A percentile compares a stretch with the other conserved stretches of the same genome.
Evolutionary conservation across 1,140 invertebrate genomes (phyloP).

Genomic region (Cydia fagiglandana): DNA sequence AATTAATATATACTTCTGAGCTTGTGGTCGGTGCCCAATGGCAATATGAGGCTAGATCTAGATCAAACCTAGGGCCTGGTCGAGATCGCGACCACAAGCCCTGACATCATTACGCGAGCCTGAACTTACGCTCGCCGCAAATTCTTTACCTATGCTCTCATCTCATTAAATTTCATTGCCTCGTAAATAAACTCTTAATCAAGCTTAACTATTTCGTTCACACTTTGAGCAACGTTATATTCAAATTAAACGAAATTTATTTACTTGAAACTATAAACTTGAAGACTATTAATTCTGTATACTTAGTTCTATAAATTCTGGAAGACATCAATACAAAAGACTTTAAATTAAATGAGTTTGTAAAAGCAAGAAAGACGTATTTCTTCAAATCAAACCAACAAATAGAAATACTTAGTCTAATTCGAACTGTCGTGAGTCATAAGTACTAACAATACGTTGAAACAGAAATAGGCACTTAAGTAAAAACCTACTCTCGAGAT

Average conservation of each 20-base stretch:
- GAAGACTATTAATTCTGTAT: no score
- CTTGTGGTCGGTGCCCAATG: background rate
- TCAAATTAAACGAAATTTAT: background rate
- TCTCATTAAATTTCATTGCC: slow-evolving; percentile 49
- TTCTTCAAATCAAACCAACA: no score
- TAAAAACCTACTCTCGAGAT: no score
- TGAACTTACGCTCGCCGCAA: slow-evolving; percentile 56
- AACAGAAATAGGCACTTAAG: no score
- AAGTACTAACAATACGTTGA: no score
- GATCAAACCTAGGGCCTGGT: slow-evolving; percentile 5
- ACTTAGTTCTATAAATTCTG: no score
- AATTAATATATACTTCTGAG: background rate
- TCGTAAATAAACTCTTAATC: background rate
- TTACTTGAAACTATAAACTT: background rate
- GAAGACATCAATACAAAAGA: no score
- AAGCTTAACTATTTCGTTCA: background rate
- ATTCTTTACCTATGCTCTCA: slow-evolving; percentile 58
- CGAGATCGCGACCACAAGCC: slow-evolving; percentile 49
- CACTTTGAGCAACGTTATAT: background rate
- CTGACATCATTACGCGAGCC: slow-evolving; percentile 66
- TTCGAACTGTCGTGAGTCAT: no score
- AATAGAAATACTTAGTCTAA: no score
- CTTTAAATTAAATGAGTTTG: no score
- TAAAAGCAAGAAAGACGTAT: no score
- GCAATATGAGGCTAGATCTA: background rate